Evolutionary conservation across 37 sponge, comb jelly and placozoan genomes (phyloP).

Genomic region (Aplysina aerophoba): DNA sequence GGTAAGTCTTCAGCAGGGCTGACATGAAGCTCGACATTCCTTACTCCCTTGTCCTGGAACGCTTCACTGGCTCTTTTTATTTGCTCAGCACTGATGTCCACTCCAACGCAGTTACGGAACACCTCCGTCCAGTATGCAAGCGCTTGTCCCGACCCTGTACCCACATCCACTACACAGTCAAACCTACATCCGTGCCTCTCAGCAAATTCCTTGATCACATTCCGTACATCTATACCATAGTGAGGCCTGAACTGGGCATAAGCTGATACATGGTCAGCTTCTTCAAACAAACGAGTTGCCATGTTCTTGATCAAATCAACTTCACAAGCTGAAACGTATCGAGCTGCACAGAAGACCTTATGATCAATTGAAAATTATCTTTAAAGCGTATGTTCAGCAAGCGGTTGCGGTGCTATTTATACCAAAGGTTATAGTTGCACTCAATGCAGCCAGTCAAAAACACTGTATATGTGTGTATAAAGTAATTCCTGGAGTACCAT

Average conservation of each 20-base stretch:
- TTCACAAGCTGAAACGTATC: no score
- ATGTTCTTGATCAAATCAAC: not conserved
- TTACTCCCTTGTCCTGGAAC: not conserved
- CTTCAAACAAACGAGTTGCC: slow-evolving; percentile 11
- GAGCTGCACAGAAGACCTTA: no score
- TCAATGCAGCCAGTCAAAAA: no score
- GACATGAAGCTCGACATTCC: slow-evolving; percentile 55
- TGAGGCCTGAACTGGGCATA: slow-evolving; percentile 59
- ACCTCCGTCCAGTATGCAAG: slow-evolving; percentile 32
- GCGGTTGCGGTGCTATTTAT: no score
- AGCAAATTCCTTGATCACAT: slow-evolving; percentile 45
- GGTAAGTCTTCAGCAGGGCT: slow-evolving; percentile 46
- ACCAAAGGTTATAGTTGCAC: no score
- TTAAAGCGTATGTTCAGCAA: no score
- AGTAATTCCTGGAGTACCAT: no score
- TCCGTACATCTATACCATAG: slow-evolving; percentile 47
- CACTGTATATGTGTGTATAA: no score
- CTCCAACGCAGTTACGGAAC: slow-evolving; percentile 52
- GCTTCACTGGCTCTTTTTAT: slow-evolving; percentile 37
- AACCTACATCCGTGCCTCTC: slow-evolving; percentile 32
- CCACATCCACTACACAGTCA: slow-evolving; percentile 66
- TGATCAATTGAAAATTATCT: no score
- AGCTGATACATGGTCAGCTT: slow-evolving; percentile 39
- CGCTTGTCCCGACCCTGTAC: slow-evolving; percentile 84
- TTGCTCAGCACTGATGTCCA: slow-evolving; percentile 80